Evolutionary conservation across 2,797 vertebrate species (phyloP).

Genomic region (Threskiornis aethiopicus): DNA sequence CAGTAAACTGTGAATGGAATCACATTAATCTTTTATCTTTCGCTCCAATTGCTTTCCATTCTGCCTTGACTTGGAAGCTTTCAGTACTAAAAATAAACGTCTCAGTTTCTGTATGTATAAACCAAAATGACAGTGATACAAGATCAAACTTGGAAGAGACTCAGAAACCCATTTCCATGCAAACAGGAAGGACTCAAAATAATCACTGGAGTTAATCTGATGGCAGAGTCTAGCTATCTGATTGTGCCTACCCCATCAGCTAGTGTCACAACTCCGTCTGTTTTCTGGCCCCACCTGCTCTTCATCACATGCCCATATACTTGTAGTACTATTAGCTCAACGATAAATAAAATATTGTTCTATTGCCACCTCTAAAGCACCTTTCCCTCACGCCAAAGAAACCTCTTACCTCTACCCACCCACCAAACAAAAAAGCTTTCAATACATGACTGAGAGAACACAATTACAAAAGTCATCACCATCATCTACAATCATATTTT

Average conservation of each 20-base stretch:
- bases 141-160: conserved; percentile 1
- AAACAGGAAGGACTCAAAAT: conserved; percentile 13
- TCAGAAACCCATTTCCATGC: conserved; percentile 1
- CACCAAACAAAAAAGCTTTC: neutral
- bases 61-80: conserved; percentile 36
- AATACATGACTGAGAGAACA: neutral
- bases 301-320: neutral
- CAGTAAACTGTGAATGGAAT: conserved; percentile 1
- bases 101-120: neutral
- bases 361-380: neutral
- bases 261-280: neutral
- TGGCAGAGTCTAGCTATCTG: neutral
- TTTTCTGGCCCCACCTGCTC: neutral
- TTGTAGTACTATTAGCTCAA: neutral
- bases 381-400: neutral
- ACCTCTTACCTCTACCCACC: neutral
- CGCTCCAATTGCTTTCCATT: neutral
- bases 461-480: conserved; percentile 1
- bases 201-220: conserved; percentile 4
- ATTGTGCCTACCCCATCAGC: neutral
- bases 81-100: conserved; percentile 1
- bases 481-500: neutral
- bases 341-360: neutral
- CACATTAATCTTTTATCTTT: neutral
- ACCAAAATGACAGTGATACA: neutral